Evolutionary conservation across 2,797 vertebrate species (phyloP).

Genomic region (Saxicola maurus): DNA sequence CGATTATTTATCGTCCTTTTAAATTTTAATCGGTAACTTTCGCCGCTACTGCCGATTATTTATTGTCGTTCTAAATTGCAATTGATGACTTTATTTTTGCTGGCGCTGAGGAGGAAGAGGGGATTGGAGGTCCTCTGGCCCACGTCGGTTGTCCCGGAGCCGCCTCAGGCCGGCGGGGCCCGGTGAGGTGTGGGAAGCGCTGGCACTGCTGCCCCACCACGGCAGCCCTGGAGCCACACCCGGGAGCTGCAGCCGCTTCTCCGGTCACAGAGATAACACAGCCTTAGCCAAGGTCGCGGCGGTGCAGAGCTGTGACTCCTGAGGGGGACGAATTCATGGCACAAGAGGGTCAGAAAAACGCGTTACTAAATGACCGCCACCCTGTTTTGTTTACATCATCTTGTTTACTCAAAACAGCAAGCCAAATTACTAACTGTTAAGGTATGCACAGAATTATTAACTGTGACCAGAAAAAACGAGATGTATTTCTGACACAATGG

Average conservation of each 20-base stretch:
- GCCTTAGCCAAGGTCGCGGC: neutral
- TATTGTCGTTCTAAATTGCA: neutral
- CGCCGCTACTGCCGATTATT: rapidly evolving
- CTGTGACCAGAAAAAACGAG: neutral
- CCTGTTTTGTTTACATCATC: neutral
- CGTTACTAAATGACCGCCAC: neutral
- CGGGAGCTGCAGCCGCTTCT: neutral
- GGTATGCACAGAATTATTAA: neutral
- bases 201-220: neutral
- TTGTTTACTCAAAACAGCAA: neutral
- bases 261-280: neutral
- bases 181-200: neutral
- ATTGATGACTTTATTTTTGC: too few relatives aligned
- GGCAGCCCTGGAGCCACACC: neutral
- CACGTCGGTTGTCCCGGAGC: neutral
- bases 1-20: neutral
- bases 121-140: neutral
- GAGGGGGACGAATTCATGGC: neutral
- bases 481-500: neutral
- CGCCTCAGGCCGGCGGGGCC: neutral
- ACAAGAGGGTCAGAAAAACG: rapidly evolving
- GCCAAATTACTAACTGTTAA: neutral
- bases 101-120: neutral
- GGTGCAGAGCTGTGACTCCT: neutral
- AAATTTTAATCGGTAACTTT: neutral